These are phyloP conservation scores for Alosa alosa DNA, from an alignment of 2,113 vertebrate species.

Conservation along the genomic window DNA sequence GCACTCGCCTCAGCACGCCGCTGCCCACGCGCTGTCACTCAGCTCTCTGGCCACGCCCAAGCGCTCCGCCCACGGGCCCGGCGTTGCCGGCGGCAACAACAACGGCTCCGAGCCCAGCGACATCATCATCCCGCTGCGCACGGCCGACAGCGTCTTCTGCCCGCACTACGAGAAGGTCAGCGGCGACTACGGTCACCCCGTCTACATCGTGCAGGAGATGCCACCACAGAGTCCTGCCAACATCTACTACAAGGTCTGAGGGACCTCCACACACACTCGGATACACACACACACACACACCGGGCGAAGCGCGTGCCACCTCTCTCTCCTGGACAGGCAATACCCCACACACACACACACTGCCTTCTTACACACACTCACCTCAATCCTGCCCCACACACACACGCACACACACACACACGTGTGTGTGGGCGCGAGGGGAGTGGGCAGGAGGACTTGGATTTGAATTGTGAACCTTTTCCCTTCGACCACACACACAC, in stretches of 20 bases:
- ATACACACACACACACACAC: not conserved
- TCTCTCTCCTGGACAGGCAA: slow-evolving; percentile 27
- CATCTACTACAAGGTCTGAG: slow-evolving; percentile 99
- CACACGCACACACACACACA: slow-evolving; percentile 17
- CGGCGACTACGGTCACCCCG: no score
- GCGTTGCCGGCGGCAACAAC: slow-evolving; percentile 85
- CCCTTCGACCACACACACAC: not conserved
- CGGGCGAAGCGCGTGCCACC: slow-evolving; percentile 5
- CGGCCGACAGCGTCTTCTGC: slow-evolving; percentile 99
- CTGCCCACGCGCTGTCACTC: slow-evolving; percentile 82
- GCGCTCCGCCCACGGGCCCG: slow-evolving; percentile 77
- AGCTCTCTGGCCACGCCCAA: slow-evolving; percentile 98
- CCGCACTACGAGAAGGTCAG: slow-evolving; percentile 94
- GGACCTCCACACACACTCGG: not conserved
- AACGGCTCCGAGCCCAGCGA: slow-evolving; percentile 98
- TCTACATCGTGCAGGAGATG: no score
- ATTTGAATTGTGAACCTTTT: no score
- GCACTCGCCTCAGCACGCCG: slow-evolving; percentile 92
- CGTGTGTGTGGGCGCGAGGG: not conserved
- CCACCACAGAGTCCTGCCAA: slow-evolving; percentile 95
- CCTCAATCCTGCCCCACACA: not conserved
- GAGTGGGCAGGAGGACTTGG: no score
- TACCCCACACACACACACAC: not conserved
- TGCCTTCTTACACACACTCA: slow-evolving; percentile 1
- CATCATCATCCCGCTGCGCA: slow-evolving; percentile 99